phyloP scores from a whole-genome alignment of 2,113 vertebrate genomes.

The Lethenteron reissneri region DNA sequence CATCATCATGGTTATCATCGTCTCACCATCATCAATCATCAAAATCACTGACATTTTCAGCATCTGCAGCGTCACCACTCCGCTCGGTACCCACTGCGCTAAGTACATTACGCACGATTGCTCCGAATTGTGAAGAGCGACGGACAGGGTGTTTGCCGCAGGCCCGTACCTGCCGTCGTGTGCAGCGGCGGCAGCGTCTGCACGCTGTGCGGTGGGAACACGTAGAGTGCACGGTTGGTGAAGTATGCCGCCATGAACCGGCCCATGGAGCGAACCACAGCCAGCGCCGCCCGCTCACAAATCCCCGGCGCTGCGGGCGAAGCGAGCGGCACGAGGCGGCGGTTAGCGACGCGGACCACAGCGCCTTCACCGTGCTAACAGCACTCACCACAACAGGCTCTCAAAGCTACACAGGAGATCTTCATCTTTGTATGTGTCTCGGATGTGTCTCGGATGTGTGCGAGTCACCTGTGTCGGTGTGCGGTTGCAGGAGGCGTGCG shows the following conservation, averaged over 20 bases:
- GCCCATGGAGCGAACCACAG: conserved; percentile 48
- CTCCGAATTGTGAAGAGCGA: too few relatives aligned
- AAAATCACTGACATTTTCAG: too few relatives aligned
- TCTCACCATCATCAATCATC: too few relatives aligned
- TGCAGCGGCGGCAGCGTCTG: conserved; percentile 44
- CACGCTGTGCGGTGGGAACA: conserved; percentile 55
- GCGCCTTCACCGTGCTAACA: background rate
- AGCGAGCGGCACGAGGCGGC: background rate
- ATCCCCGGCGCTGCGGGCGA: background rate
- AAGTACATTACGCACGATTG: too few relatives aligned
- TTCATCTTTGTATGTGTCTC: background rate
- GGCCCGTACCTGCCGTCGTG: conserved; percentile 21
- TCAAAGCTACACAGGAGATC: conserved; percentile 11
- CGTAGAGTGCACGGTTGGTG: conserved; percentile 41
- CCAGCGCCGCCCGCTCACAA: conserved; percentile 18
- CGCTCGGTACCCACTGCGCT: too few relatives aligned
- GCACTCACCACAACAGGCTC: conserved; percentile 22
- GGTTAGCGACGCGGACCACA: background rate
- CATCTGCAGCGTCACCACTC: too few relatives aligned
- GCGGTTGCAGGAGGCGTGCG: too few relatives aligned
- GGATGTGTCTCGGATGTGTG: background rate
- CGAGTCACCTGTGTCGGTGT: too few relatives aligned
- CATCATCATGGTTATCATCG: too few relatives aligned
- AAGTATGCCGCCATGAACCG: conserved; percentile 89
- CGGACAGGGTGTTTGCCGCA: background rate